phyloP scores from a whole-genome alignment of 2,113 vertebrate species.

The Varanus komodoensis region DNA sequence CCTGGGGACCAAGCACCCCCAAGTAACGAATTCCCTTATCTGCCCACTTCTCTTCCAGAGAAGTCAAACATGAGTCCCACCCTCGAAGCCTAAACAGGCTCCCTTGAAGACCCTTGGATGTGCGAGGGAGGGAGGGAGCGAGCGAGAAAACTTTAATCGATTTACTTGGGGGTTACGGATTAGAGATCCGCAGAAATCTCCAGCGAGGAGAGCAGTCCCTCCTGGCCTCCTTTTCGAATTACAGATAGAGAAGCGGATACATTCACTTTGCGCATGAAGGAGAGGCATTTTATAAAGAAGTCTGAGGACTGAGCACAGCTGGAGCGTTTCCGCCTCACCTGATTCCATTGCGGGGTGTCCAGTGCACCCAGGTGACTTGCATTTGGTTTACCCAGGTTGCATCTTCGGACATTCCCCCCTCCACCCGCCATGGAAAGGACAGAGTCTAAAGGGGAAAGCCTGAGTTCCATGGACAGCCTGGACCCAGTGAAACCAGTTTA shows the following conservation, averaged over 20 bases:
- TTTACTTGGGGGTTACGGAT: no score
- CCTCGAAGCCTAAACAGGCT: neutral
- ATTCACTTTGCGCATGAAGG: neutral
- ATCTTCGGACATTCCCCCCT: neutral
- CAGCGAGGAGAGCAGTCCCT: no score
- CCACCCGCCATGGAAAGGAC: neutral
- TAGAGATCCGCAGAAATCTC: neutral
- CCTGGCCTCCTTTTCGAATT: neutral
- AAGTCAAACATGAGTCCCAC: neutral
- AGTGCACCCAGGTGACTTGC: no score
- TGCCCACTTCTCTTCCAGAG: no score
- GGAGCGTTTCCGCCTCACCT: no score
- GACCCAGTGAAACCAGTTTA: no score
- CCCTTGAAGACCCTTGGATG: neutral
- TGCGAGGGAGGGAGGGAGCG: neutral
- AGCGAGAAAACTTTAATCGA: neutral
- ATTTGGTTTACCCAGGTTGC: neutral
- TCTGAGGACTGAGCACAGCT: neutral
- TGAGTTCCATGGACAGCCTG: neutral
- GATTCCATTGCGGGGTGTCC: no score
- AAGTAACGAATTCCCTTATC: no score
- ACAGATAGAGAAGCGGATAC: no score
- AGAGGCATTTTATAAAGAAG: neutral
- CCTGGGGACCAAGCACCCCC: no score
- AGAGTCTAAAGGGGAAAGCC: neutral